Percentiles rank a stretch among this genome's conserved stretches.
Evolutionary conservation across 2,113 vertebrate species (phyloP).

Genomic region (Carettochelys insculpta): DNA sequence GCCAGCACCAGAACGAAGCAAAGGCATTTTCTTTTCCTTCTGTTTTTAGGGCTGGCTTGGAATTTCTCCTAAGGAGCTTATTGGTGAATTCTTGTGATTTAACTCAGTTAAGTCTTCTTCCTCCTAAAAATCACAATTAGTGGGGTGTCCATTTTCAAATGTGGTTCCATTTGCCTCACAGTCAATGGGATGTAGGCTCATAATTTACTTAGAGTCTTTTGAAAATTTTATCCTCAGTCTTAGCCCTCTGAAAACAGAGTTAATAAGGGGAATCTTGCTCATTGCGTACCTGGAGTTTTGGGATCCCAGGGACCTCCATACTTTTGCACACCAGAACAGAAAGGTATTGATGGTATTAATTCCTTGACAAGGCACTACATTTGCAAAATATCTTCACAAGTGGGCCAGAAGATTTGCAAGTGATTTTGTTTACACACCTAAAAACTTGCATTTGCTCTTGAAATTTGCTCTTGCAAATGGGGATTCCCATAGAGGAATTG

Average conservation of each 20-base stretch:
- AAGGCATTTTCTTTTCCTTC: background rate
- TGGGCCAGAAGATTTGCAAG: background rate
- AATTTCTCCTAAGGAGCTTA: background rate
- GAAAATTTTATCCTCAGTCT: background rate
- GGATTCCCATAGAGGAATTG: accelerated
- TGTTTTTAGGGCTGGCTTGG: background rate
- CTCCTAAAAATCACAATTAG: background rate
- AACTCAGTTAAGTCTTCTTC: background rate
- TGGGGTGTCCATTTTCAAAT: background rate
- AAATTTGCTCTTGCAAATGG: accelerated
- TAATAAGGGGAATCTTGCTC: background rate
- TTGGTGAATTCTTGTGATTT: background rate
- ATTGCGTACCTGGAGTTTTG: background rate
- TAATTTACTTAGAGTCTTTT: background rate
- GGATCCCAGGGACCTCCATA: background rate
- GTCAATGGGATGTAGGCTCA: background rate
- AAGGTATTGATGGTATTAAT: background rate
- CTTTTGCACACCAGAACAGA: background rate
- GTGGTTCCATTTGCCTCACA: background rate
- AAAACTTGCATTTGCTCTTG: background rate
- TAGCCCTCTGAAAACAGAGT: background rate
- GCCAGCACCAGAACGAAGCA: background rate
- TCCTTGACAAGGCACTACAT: background rate
- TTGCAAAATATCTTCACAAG: background rate
- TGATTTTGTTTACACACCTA: background rate